These are phyloP conservation scores for Drosophila seguyi DNA, from an alignment of 1,140 invertebrate genomes.

Conservation along the genomic window DNA sequence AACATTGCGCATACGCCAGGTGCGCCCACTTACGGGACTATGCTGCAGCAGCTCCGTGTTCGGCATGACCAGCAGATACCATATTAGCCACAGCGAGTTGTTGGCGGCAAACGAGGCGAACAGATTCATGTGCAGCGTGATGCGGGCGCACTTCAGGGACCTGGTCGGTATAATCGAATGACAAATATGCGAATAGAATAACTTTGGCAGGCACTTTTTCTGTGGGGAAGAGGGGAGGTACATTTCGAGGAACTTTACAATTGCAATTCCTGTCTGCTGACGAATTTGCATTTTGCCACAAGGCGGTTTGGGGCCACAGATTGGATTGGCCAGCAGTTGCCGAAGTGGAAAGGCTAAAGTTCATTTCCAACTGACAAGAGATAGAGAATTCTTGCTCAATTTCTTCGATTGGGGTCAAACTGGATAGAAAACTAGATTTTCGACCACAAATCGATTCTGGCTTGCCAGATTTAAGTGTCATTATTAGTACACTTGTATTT, in stretches of 20 bases:
- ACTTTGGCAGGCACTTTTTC: conserved; percentile 7
- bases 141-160: conserved; percentile 91
- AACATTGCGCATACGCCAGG: conserved; percentile 4
- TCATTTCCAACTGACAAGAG: conserved; percentile 1
- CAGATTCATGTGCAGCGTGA: conserved; percentile 96
- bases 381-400: conserved; percentile 4
- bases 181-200: conserved; percentile 30
- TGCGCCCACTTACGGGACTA: conserved; percentile 85
- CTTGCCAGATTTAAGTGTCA: neutral
- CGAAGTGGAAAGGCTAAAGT: conserved; percentile 11
- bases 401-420: conserved; percentile 15
- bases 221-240: neutral
- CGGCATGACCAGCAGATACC: conserved; percentile 88
- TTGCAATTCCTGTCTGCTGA: conserved; percentile 15
- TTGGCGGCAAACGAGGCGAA: conserved; percentile 96
- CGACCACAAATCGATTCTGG: neutral
- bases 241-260: neutral
- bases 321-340: conserved; percentile 11
- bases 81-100: conserved; percentile 88
- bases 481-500: neutral
- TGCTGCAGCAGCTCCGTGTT: conserved; percentile 85
- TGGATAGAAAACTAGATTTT: conserved; percentile 1
- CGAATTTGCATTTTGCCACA: conserved; percentile 30
- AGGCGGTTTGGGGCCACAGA: conserved; percentile 2
- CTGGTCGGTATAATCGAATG: conserved; percentile 83